Conservation (phyloP, 2,113 vertebrate species). For the Chrysochloris asiatica region DNA sequence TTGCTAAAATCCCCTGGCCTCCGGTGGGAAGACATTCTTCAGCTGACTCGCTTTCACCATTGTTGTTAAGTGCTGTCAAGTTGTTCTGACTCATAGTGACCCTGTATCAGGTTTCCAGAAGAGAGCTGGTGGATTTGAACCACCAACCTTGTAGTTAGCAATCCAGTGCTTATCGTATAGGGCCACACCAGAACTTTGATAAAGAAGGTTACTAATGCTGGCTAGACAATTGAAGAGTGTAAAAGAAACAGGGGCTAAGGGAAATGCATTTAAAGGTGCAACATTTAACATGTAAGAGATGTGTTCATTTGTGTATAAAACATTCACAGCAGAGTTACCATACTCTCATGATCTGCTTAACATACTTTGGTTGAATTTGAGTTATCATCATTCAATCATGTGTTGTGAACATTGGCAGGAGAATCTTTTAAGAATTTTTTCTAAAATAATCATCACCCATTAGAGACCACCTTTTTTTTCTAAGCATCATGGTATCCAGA, state of each 20-base stretch:
- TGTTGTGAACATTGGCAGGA: neutral
- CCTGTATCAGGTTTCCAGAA: too few species aligned
- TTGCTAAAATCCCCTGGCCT: slow-evolving; percentile 72
- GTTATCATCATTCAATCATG: neutral
- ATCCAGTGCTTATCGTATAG: too few species aligned
- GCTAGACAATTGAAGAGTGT: neutral
- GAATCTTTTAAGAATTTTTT: neutral
- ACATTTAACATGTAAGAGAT: neutral
- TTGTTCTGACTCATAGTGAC: too few species aligned
- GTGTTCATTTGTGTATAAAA: neutral
- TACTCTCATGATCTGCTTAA: neutral
- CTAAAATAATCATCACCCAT: neutral
- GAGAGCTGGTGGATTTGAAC: too few species aligned
- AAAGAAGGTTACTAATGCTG: slow-evolving; percentile 7
- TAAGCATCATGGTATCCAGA: slow-evolving; percentile 43
- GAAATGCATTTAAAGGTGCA: neutral
- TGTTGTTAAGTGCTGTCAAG: too few species aligned
- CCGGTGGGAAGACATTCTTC: slow-evolving; percentile 49
- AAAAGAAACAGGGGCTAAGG: neutral
- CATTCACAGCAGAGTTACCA: neutral
- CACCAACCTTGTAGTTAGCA: too few species aligned
- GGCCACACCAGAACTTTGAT: too few species aligned
- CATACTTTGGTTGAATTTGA: neutral
- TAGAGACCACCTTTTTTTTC: slow-evolving; percentile 49
- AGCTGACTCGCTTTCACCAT: slow-evolving; percentile 8